A percentile compares a stretch with the other conserved stretches of the same genome.
phyloP scores from a whole-genome alignment of 2,113 vertebrate species.

The Tonatia bakeri region DNA sequence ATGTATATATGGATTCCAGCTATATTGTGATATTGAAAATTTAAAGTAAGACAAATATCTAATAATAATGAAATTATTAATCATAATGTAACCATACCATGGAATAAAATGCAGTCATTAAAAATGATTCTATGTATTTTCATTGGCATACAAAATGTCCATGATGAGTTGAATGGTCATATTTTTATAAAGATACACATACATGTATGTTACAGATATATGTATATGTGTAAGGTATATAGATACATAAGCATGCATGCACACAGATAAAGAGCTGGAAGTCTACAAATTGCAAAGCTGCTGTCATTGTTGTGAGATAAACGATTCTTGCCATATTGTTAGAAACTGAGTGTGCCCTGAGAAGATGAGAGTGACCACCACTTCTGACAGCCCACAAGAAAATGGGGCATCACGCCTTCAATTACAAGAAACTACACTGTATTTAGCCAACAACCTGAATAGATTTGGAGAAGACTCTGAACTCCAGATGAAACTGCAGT shows the following conservation, averaged over 20 bases:
- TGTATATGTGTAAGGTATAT: neutral
- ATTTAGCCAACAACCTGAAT: neutral
- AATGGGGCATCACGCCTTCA: neutral
- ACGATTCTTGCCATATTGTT: neutral
- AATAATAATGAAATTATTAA: slow-evolving; percentile 1
- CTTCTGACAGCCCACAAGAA: neutral
- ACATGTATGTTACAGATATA: no score
- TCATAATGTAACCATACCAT: neutral
- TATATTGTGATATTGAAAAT: neutral
- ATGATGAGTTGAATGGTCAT: neutral
- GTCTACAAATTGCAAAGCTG: neutral
- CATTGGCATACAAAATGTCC: neutral
- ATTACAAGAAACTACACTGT: neutral
- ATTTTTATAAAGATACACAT: neutral
- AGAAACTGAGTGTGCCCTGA: neutral
- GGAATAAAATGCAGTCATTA: neutral
- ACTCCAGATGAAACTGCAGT: neutral
- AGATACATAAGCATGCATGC: neutral
- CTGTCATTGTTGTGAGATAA: neutral
- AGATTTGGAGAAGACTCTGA: neutral
- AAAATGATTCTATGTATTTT: neutral
- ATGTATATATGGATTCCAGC: neutral
- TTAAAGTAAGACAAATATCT: neutral
- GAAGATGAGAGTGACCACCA: neutral
- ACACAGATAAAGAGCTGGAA: neutral